Evolutionary conservation across 1,140 invertebrate genomes (phyloP).

Genomic region (Dendrolimus kikuchii): DNA sequence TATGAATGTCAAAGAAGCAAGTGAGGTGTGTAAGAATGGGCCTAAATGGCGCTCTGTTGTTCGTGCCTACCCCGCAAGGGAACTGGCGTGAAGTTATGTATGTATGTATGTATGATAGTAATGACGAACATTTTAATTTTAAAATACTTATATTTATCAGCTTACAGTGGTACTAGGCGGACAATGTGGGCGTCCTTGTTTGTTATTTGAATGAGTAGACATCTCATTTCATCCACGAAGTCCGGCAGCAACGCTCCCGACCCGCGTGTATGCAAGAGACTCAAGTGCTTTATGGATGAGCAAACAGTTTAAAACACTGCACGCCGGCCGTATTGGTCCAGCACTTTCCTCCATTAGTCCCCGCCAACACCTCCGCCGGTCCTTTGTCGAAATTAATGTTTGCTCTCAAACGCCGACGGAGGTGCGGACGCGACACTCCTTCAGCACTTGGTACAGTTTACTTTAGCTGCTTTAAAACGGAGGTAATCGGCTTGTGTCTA

Average conservation of each 20-base stretch:
- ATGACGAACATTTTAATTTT: no score
- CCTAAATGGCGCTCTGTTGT: no score
- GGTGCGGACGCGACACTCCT: slow-evolving; percentile 56
- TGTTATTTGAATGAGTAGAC: slow-evolving; percentile 15
- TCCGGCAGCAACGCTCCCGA: slow-evolving; percentile 24
- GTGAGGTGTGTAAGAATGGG: no score
- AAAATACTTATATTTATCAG: slow-evolving; percentile 5
- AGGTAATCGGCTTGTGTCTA: slow-evolving; percentile 32
- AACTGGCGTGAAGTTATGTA: no score
- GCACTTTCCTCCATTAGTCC: slow-evolving; percentile 67
- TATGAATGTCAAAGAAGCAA: no score
- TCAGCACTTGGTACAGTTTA: slow-evolving; percentile 46
- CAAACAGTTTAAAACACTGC: slow-evolving; percentile 69
- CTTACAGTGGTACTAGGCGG: background rate
- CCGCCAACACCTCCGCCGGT: slow-evolving; percentile 53
- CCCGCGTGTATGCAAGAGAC: slow-evolving; percentile 27
- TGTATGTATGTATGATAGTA: no score
- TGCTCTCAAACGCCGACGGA: slow-evolving; percentile 35
- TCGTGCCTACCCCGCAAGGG: no score
- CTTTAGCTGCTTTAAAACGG: slow-evolving; percentile 44
- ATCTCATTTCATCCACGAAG: slow-evolving; percentile 20
- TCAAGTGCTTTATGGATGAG: slow-evolving; percentile 63
- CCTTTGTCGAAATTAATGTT: slow-evolving; percentile 62
- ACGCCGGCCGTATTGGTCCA: slow-evolving; percentile 53
- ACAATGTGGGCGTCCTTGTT: slow-evolving; percentile 14